Base-by-base conservation (phyloP, 1,140 invertebrate genomes). In the Leptinotarsa texana region DNA sequence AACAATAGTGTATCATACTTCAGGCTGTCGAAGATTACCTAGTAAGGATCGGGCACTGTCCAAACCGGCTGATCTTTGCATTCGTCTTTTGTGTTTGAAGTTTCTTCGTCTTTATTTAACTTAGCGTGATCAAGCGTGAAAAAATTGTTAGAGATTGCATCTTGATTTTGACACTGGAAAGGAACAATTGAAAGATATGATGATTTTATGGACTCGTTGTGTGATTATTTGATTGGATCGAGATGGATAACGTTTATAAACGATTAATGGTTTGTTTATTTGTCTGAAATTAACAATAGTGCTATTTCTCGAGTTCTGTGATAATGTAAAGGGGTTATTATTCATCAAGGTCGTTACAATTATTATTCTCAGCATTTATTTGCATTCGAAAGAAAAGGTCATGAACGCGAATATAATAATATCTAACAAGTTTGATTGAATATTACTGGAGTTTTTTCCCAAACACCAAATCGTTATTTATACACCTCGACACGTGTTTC, bases 1-100 rank as follows among this genome's bases (percentile, higher is more conserved):
- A 79, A 79, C 78, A 79, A 79, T 79, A 72, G 78, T 57, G 73
- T 70, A 77, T 79, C 78, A 75, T 78, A 78, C 71, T 73, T 79
- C 72, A 79, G 70, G 42, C 47, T 75, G 78, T 77, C 78, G 74
- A 79, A 63, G 68, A 75, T 70, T 69, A 27, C 73, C 75, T 33
- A 67, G 57, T 69, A 77, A 48, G 75, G 75, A 75, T 48, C 68
- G 68, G 47, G 47, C 68, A n/a, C 24, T 69, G 68, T 51, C 68
- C 68, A 69, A 49, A n/a, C 21, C 18, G 48, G 21, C 18, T 15
- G 8, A 51, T 51, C 42, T 47, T 47, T 49, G 5, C 68, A 69
- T 69, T 69, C 49, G 48, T 69, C 68, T 69, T 51, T 48, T 51
- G 63, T 33, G n/a, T 63, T n/a, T 63, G 33, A 42, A 17, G 51